Evolutionary conservation across 2,113 vertebrate genomes (phyloP).

Genomic region (Tragelaphus imberbis): DNA sequence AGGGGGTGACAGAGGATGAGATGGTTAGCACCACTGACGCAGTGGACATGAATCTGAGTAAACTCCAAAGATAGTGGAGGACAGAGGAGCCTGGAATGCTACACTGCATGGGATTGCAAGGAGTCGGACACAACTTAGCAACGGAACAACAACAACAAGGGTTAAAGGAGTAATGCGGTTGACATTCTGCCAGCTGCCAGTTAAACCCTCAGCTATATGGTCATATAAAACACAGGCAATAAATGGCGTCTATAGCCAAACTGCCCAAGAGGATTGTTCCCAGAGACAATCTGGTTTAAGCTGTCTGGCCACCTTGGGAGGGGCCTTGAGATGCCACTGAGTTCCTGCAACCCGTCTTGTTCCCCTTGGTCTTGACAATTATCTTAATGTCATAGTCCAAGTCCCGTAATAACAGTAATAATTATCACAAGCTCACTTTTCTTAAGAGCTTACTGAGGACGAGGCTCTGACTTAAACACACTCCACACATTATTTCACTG

Average conservation of each 20-base stretch:
- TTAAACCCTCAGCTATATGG: not conserved
- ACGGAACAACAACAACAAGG: not conserved
- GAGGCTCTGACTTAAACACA: not conserved
- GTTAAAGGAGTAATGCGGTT: not conserved
- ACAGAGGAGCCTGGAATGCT: not conserved
- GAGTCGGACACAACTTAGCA: not conserved
- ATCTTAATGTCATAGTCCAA: not conserved
- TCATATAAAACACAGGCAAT: not conserved
- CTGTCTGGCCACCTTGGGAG: not conserved
- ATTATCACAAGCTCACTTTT: not conserved
- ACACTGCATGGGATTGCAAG: not conserved
- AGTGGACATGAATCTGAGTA: not conserved
- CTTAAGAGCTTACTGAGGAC: not conserved
- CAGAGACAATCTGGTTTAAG: not conserved
- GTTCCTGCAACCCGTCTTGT: not conserved
- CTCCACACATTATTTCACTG: not conserved
- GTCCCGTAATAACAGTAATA: not conserved
- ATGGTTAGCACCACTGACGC: not conserved
- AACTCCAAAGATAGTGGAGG: not conserved
- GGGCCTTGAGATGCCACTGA: not conserved
- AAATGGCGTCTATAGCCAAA: not conserved
- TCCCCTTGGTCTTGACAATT: not conserved
- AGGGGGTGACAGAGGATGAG: not conserved
- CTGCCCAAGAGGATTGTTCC: not conserved
- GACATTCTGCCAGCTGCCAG: not conserved